Conservation (phyloP, 2,888 invertebrate genomes). For the Amblyjoppa proteus region DNA sequence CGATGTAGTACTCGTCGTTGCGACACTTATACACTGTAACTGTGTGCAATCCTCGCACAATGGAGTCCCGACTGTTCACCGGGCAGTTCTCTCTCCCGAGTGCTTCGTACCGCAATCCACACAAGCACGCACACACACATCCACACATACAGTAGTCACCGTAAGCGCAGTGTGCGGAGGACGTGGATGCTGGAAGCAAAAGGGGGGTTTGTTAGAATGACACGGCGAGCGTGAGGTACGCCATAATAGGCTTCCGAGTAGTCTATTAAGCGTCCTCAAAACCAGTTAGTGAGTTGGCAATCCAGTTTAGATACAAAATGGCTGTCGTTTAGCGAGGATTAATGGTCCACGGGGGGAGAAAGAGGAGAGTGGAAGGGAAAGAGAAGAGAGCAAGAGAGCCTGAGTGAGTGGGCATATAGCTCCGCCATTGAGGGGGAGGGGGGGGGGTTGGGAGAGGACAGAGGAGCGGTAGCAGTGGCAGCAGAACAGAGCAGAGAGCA, state of each 20-base stretch:
- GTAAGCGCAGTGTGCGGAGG: slow-evolving; percentile 22
- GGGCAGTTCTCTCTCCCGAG: slow-evolving; percentile 47
- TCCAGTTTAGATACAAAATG: slow-evolving; percentile 85
- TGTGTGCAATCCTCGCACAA: slow-evolving; percentile 56
- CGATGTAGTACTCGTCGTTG: slow-evolving; percentile 47
- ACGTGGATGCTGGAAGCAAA: slow-evolving; percentile 28
- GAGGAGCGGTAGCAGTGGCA: slow-evolving; percentile 71
- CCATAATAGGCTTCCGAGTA: slow-evolving; percentile 83
- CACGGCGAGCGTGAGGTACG: slow-evolving; percentile 79
- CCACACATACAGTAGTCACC: background rate
- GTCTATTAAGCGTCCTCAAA: slow-evolving; percentile 84
- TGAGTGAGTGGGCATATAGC: slow-evolving; percentile 28
- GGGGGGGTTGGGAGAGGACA: slow-evolving; percentile 18
- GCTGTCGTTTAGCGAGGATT: slow-evolving; percentile 85
- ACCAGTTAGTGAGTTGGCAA: slow-evolving; percentile 85
- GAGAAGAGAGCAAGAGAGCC: slow-evolving; percentile 30
- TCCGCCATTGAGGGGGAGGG: slow-evolving; percentile 7
- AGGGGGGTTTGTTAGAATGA: slow-evolving; percentile 74
- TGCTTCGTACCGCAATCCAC: slow-evolving; percentile 30
- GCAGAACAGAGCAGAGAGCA: slow-evolving; percentile 55
- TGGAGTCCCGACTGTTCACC: slow-evolving; percentile 47
- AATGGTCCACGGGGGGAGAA: slow-evolving; percentile 83
- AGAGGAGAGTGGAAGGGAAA: slow-evolving; percentile 31
- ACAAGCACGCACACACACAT: background rate
- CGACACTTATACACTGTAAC: slow-evolving; percentile 34